phyloP scores from a whole-genome alignment of 1,140 invertebrate genomes.

The Plectus sambesii region DNA sequence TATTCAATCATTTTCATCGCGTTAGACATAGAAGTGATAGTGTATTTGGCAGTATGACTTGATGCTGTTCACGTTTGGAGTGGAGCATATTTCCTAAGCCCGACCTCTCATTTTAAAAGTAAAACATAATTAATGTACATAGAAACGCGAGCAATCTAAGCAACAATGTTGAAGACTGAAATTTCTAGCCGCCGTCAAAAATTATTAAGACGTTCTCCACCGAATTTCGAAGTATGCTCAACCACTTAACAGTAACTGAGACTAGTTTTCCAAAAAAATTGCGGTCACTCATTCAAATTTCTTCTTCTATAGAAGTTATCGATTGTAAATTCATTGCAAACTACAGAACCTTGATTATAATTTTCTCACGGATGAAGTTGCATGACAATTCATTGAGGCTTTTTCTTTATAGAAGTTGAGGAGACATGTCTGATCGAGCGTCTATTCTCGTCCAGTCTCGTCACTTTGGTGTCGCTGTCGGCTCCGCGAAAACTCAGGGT shows the following conservation, averaged over 20 bases:
- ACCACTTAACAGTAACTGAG: conserved; percentile 9
- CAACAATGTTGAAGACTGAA: no score
- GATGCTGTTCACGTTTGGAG: no score
- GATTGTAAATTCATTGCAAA: no score
- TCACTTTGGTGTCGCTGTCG: conserved; percentile 80
- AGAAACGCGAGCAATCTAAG: no score
- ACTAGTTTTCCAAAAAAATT: conserved; percentile 2
- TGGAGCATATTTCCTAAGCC: no score
- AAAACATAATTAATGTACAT: no score
- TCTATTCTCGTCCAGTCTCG: conserved; percentile 87
- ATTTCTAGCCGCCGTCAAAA: no score
- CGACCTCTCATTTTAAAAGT: no score
- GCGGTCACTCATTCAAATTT: conserved; percentile 13
- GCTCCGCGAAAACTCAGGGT: conserved; percentile 85
- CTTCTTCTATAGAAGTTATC: neutral
- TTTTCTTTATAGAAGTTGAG: conserved; percentile 56
- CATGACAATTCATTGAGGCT: neutral
- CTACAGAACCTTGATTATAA: no score
- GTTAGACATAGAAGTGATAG: neutral
- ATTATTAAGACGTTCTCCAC: no score
- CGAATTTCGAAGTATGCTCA: no score
- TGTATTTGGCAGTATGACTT: no score
- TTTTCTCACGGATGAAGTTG: neutral
- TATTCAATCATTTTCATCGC: conserved; percentile 2
- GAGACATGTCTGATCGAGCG: conserved; percentile 87